A percentile compares a stretch with the other conserved stretches of the same genome.
These are phyloP conservation scores for Dinoponera quadriceps DNA, from an alignment of 1,140 invertebrate genomes.

Conservation along the genomic window DNA sequence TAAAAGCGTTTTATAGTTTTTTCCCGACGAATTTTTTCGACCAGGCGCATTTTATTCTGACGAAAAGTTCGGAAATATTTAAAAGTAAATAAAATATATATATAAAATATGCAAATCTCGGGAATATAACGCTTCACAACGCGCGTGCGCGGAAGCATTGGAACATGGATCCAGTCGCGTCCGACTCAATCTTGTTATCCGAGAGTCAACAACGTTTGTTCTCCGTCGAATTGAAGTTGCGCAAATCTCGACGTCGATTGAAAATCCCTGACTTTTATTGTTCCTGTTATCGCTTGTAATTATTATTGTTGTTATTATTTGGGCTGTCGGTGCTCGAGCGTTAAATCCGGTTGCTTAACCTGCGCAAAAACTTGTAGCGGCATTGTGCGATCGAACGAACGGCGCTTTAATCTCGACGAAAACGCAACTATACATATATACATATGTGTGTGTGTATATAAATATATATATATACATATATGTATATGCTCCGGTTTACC, in stretches of 20 bases:
- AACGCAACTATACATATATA: background rate
- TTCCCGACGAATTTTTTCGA: no score
- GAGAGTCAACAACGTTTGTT: constrained; percentile 21
- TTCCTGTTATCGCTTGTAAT: background rate
- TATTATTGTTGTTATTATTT: no score
- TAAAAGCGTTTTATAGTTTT: no score
- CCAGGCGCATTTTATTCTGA: no score
- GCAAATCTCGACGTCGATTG: background rate
- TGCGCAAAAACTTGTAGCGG: background rate
- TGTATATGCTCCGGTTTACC: background rate
- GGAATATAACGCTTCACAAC: no score
- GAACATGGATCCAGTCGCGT: no score
- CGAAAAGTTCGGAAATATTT: no score
- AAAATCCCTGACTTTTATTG: background rate
- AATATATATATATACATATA: background rate
- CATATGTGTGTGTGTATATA: background rate
- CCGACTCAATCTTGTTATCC: no score
- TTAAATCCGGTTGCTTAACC: background rate
- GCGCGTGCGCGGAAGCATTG: no score
- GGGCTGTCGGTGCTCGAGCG: background rate
- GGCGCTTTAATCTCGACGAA: background rate
- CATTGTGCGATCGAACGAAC: background rate
- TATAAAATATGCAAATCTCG: no score
- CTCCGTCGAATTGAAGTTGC: background rate
- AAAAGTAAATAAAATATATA: no score